Evolutionary conservation across 2,113 vertebrate genomes (phyloP).

Genomic region (Morone chrysops): DNA sequence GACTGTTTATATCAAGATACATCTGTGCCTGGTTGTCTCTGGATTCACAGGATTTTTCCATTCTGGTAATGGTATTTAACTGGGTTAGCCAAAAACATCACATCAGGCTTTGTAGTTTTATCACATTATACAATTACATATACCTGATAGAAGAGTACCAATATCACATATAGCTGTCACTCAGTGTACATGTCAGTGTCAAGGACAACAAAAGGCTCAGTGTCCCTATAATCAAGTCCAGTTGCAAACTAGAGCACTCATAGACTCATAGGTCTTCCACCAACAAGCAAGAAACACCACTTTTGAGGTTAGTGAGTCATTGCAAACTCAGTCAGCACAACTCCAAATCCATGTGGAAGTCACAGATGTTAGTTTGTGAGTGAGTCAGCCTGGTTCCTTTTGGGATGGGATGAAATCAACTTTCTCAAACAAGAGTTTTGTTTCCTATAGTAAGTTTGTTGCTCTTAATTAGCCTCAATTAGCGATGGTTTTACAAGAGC

Average conservation of each 20-base stretch:
- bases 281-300: not conserved
- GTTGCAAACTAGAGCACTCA: too few species aligned
- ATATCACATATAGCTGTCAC: not conserved
- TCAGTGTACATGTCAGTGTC: not conserved
- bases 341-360: slow-evolving; percentile 11
- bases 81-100: too few species aligned
- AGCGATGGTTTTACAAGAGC: not conserved
- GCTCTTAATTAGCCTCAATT: not conserved
- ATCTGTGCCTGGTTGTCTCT: not conserved
- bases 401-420: not conserved
- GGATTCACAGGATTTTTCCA: not conserved
- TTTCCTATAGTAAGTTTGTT: not conserved
- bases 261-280: not conserved
- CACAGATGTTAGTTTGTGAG: slow-evolving; percentile 35
- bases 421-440: not conserved
- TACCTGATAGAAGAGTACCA: too few species aligned
- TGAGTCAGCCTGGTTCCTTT: slow-evolving; percentile 26
- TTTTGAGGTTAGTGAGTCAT: not conserved
- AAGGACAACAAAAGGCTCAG: not conserved
- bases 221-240: not conserved
- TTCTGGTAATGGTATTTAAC: too few species aligned
- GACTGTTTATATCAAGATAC: not conserved
- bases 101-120: too few species aligned
- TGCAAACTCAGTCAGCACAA: not conserved
- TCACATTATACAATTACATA: too few species aligned